phyloP scores from a whole-genome alignment of 1,140 invertebrate species.

The Zaprionus taronus region DNA sequence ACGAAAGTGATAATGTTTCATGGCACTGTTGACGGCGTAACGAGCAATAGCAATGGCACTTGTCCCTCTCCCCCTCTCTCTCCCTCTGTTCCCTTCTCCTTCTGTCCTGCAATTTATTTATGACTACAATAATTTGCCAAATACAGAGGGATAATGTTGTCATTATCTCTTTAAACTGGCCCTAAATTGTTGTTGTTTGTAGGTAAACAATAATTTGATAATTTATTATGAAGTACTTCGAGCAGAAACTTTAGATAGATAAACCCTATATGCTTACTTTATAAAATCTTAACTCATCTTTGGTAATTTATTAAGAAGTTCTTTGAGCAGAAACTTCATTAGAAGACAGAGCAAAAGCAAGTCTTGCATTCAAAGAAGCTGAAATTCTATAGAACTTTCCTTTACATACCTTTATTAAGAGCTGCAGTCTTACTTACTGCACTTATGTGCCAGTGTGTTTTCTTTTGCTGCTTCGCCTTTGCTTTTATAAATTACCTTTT shows the following conservation, averaged over 20 bases:
- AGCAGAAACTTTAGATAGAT: no score
- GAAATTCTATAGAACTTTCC: not conserved
- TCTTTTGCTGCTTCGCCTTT: slow-evolving; percentile 3
- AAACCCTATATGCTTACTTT: no score
- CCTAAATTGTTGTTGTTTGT: not conserved
- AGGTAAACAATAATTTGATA: not conserved
- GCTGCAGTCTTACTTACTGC: slow-evolving; percentile 16
- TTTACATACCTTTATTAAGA: not conserved
- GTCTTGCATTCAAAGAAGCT: not conserved
- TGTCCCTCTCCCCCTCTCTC: not conserved
- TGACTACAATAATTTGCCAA: not conserved
- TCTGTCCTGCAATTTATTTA: slow-evolving; percentile 40
- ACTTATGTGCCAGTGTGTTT: slow-evolving; percentile 29
- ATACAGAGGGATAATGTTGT: not conserved
- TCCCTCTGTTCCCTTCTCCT: not conserved
- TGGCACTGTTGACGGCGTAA: slow-evolving; percentile 8
- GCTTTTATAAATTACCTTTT: slow-evolving; percentile 62
- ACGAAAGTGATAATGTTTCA: slow-evolving; percentile 22
- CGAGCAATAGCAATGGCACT: slow-evolving; percentile 1
- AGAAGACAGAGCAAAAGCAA: not conserved
- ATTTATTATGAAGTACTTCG: no score
- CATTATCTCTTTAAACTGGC: not conserved
- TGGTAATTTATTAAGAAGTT: no score
- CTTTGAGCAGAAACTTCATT: not conserved
- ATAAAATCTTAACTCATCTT: no score